These are phyloP conservation scores for Conus ventricosus DNA, from an alignment of 1,140 invertebrate genomes.

Conservation along the genomic window DNA sequence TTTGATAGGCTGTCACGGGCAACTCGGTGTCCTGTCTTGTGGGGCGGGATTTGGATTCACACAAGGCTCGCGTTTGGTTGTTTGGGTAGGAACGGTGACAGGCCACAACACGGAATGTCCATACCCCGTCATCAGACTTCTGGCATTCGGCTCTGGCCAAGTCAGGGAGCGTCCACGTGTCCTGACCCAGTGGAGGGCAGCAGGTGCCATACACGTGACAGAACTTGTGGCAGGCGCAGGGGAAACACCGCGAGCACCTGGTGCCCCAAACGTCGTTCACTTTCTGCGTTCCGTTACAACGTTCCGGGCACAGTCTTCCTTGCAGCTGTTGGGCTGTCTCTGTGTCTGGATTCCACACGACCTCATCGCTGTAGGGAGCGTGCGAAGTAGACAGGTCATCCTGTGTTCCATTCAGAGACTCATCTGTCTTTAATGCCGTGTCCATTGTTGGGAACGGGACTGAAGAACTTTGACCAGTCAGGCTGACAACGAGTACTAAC, in stretches of 20 bases:
- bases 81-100: neutral
- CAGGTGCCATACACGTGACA: neutral
- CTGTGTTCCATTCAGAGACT: too few relatives aligned
- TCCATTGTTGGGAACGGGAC: too few relatives aligned
- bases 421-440: too few relatives aligned
- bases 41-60: neutral
- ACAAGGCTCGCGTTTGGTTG: neutral
- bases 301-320: neutral
- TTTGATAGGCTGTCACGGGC: neutral
- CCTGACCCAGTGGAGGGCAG: neutral
- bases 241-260: neutral
- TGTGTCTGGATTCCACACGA: neutral
- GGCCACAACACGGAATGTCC: neutral
- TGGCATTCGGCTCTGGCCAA: neutral
- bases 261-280: neutral
- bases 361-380: neutral
- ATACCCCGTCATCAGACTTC: neutral
- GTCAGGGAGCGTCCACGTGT: neutral
- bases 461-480: too few relatives aligned
- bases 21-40: neutral
- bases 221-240: neutral
- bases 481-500: too few relatives aligned
- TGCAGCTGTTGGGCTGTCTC: neutral
- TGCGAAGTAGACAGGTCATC: too few relatives aligned
- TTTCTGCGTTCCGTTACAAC: neutral